Evolutionary conservation across 2,797 vertebrate genomes (phyloP), one percentile per base, ranked within the genome.

Genomic region (Cottoperca gobio): DNA sequence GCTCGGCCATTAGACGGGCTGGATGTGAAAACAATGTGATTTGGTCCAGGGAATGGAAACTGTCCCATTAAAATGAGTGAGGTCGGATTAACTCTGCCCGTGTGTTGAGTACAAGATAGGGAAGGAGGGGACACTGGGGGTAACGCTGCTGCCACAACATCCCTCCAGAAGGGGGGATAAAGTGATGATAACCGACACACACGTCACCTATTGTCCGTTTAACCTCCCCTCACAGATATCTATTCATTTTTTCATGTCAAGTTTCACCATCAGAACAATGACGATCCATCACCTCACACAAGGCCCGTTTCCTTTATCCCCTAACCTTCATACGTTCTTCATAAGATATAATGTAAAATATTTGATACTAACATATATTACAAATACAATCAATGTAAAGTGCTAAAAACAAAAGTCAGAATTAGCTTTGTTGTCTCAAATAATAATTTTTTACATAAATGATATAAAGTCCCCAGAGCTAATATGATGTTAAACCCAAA

Each of bases 21-120:
- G 71, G 55, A 76, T 70, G 78, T 60, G 83, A 82, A 87, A 89
- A 91, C 83, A 78, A 86, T 84, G 79, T 78, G 78, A 84, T 79
- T 76, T 73, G 80, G 70, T 68, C 28, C 60, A 8, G 48, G 72
- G 65, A 84, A 79, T 46, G 73, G 67, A 89, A 92, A 87, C 73
- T 79, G 89, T 88, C 88, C 87, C 74, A 88, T 91, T 91, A 93
- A 83, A 91, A 85, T 91, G 90, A 93, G 65, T 76, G 82, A 89
- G 78, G 78, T 63, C 2, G 53, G 86, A 92, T 86, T 88, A 84
- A 83, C 43, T 28, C 8, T 5, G 52, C 3, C n/a, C 48, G 64
- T 37, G 53, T 49, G 69, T 43, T 24, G 37, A 19, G 37, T 21
- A 46, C 7, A 19, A 81, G 79, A 75, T 65, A 77, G 70, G 12